Evolutionary conservation across 2,797 vertebrate genomes (phyloP), one percentile per base, ranked within the genome.

Genomic region (Rhodeus uyekii): DNA sequence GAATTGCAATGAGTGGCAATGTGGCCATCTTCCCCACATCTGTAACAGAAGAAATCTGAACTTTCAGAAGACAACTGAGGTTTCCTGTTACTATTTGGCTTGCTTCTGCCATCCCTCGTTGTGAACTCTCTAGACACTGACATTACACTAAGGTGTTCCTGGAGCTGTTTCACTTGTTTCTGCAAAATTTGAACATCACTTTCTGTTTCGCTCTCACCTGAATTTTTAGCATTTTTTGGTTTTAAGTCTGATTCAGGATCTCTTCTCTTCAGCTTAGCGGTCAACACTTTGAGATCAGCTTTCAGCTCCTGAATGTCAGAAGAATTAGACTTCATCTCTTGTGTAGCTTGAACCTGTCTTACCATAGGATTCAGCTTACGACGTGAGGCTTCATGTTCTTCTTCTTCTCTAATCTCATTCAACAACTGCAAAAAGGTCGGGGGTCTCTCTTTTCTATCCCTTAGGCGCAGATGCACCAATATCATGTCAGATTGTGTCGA

Each of bases 371-470:
- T 74, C 34, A 83, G 12, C 22, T 68, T 68, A 9, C 36, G 44
- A 29, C 34, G 32, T 2, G 14, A 60, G 10, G 64, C 18, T 38
- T 83, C 61, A 14, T 76, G 16, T 39, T 82, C 73, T 38, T 82
- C 81, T 24, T 76, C 81, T 6, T 82, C 73, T 53, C 63, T 1
- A 10, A 77, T 83, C 3, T 44, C 48, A 64, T 69, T 77, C 12
- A 83, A 19, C 2, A 83, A 53, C 5, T 27, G 65, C 29, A 82
- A 76, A 53, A 82, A 68, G 2, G 74, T 44, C 9, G 64, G 22
- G 34, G 81, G 38, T 0, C 13, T 72, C 13, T 69, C 63, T 58
- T 71, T 82, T 27, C 73, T 82, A 18, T 83, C 73, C 13, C 80
- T 76, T 32, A 83, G 24, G 5, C 50, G 8, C 1, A 83, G 32